Evolutionary conservation across 1,140 invertebrate genomes (phyloP).

Genomic region (Lordiphosa mommai): DNA sequence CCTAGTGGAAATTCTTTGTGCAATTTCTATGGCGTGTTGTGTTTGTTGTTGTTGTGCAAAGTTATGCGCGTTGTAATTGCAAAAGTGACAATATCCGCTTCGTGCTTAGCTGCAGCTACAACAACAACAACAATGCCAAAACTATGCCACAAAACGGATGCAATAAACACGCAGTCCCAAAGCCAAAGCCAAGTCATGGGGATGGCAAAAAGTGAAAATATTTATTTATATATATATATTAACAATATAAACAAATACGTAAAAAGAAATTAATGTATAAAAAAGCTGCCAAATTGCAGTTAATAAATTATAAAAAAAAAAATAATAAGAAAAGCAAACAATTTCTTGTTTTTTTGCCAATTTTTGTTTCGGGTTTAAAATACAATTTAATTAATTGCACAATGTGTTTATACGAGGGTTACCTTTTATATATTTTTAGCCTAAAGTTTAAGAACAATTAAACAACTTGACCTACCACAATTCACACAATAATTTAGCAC

Average conservation of each 20-base stretch:
- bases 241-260: conserved; percentile 1
- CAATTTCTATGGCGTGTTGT: conserved; percentile 40
- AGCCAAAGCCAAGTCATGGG: conserved; percentile 6
- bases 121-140: conserved; percentile 36
- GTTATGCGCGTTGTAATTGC: conserved; percentile 56
- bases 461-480: no score
- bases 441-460: no score
- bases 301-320: background rate
- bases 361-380: conserved; percentile 18
- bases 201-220: conserved; percentile 36
- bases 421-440: no score
- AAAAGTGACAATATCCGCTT: conserved; percentile 61
- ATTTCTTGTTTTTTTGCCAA: background rate
- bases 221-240: conserved; percentile 29
- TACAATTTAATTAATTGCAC: conserved; percentile 53
- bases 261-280: conserved; percentile 16
- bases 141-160: conserved; percentile 58
- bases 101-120: conserved; percentile 41
- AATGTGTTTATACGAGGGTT: conserved; percentile 17
- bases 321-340: conserved; percentile 12
- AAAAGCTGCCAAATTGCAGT: background rate
- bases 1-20: conserved; percentile 13
- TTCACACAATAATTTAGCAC: no score
- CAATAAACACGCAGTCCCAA: conserved; percentile 53
- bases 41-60: conserved; percentile 25